Evolutionary conservation across 2,888 invertebrate genomes (phyloP).

Genomic region (Limnephilus rhombicus): DNA sequence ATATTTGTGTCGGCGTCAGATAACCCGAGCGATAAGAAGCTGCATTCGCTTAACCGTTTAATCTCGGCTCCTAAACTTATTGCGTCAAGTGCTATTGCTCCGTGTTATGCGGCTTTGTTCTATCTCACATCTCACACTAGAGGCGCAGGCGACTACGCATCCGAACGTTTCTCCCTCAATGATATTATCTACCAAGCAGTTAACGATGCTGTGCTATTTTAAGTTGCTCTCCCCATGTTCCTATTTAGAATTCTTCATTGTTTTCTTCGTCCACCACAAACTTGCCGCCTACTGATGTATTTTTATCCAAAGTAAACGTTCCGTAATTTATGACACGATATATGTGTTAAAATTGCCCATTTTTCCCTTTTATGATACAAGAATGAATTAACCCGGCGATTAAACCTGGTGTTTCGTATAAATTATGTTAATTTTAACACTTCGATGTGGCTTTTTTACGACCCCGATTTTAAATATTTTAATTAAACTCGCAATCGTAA

Average conservation of each 20-base stretch:
- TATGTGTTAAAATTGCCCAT: constrained; percentile 1
- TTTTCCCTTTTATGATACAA: constrained; percentile 1
- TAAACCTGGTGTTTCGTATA: background rate
- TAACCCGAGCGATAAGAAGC: background rate
- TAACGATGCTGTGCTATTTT: background rate
- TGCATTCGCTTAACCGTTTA: constrained; percentile 1
- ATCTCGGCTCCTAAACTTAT: background rate
- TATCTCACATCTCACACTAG: background rate
- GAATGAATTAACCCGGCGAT: background rate
- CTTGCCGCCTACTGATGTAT: background rate
- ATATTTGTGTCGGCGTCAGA: background rate
- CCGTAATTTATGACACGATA: background rate
- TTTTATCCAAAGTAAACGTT: constrained; percentile 1
- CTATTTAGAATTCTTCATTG: background rate
- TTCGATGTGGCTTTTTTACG: background rate
- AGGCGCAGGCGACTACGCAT: background rate
- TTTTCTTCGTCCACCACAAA: background rate
- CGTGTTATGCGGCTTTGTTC: background rate
- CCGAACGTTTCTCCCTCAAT: background rate
- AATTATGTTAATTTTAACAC: constrained; percentile 1
- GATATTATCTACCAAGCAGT: background rate
- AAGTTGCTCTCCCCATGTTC: background rate
- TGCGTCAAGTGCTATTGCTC: background rate
- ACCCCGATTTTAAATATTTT: background rate
- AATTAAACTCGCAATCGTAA: background rate